Evolutionary conservation across 2,113 vertebrate genomes (phyloP).

Genomic region (Sminthopsis crassicaudata): DNA sequence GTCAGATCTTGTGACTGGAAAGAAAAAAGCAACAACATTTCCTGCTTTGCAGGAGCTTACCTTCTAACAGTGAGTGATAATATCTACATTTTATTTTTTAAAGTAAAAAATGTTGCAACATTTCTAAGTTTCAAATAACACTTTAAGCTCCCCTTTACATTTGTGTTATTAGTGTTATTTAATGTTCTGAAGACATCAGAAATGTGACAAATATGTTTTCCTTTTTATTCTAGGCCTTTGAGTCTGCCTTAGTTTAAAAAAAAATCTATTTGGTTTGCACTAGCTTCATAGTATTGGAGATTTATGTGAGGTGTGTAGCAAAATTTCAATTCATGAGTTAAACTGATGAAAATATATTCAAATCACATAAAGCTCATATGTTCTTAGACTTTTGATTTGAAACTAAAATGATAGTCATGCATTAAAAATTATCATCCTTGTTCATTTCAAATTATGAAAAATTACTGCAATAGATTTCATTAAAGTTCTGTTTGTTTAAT

Average conservation of each 20-base stretch:
- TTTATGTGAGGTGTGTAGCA: slow-evolving; percentile 1
- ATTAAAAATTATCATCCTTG: background rate
- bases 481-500: slow-evolving; percentile 30
- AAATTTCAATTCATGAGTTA: background rate
- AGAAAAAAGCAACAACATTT: background rate
- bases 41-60: background rate
- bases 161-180: slow-evolving; percentile 52
- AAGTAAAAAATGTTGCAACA: slow-evolving; percentile 25
- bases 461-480: slow-evolving; percentile 27
- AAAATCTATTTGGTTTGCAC: background rate
- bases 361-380: background rate
- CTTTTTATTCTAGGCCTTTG: slow-evolving; percentile 19
- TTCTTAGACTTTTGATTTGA: background rate
- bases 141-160: slow-evolving; percentile 51
- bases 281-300: slow-evolving; percentile 30
- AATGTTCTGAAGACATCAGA: slow-evolving; percentile 38
- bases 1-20: background rate
- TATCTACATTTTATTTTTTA: background rate
- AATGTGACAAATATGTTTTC: slow-evolving; percentile 43
- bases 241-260: slow-evolving; percentile 11
- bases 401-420: background rate
- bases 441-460: slow-evolving; percentile 16
- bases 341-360: slow-evolving; percentile 26
- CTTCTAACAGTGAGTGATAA: background rate
- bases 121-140: slow-evolving; percentile 8